Percentiles rank a stretch among this genome's conserved stretches.
phyloP scores from a whole-genome alignment of 2,888 invertebrate genomes.

The Cephonodes hylas region DNA sequence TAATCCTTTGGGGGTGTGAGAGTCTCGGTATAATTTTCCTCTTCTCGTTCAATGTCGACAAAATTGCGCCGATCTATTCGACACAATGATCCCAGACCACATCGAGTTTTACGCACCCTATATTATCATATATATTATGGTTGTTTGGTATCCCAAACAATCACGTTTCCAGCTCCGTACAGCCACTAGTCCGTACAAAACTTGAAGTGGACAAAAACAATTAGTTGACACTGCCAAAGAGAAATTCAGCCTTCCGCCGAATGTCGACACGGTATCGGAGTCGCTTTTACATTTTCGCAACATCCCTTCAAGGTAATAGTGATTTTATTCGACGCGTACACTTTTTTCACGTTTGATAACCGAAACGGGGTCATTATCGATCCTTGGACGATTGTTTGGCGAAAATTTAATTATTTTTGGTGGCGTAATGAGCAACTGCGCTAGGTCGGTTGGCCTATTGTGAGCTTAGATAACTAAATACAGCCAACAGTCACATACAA shows the following conservation, averaged over 20 bases:
- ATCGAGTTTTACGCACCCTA: too few species aligned
- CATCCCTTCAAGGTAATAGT: slow-evolving; percentile 61
- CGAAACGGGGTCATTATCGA: slow-evolving; percentile 48
- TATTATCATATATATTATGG: too few species aligned
- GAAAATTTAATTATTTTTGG: slow-evolving; percentile 16
- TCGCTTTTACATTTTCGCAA: slow-evolving; percentile 67
- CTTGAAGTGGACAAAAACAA: slow-evolving; percentile 25
- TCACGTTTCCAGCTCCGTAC: background rate
- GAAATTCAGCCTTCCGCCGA: slow-evolving; percentile 65
- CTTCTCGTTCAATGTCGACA: too few species aligned
- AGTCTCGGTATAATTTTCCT: too few species aligned
- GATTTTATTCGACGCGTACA: slow-evolving; percentile 39
- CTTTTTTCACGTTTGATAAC: slow-evolving; percentile 35
- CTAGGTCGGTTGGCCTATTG: background rate
- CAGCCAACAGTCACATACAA: too few species aligned
- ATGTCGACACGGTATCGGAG: slow-evolving; percentile 33
- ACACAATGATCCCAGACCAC: too few species aligned
- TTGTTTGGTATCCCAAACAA: too few species aligned
- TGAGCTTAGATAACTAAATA: background rate
- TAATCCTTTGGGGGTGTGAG: too few species aligned
- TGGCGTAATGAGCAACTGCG: background rate
- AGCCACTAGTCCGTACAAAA: background rate
- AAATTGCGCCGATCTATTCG: too few species aligned
- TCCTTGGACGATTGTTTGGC: slow-evolving; percentile 35
- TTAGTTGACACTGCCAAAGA: slow-evolving; percentile 43